Base-by-base conservation (phyloP, 2,113 vertebrate species). In the Diglossa brunneiventris region DNA sequence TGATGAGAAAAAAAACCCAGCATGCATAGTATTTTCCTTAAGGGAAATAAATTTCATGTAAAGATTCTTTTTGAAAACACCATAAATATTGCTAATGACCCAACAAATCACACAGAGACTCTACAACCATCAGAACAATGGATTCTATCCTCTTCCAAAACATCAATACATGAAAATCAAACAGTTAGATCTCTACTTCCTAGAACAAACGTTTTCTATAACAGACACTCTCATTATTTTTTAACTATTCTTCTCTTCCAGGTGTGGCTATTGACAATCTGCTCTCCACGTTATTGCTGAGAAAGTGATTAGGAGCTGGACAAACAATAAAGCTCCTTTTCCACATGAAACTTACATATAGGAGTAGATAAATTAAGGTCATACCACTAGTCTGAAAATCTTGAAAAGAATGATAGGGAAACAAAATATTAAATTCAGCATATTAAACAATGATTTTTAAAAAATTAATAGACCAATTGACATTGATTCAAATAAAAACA, bases 231-330 rank as follows among this genome's bases (percentile, higher is more conserved):
- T 44, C 2, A 1, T 17, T 39, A 17, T 28, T 67, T 72, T 70
- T 58, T 9, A 90, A 26, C 28, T 92, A 50, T 76, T 55, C 55
- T 50, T 86, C 30, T 56, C 37, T 70, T 42, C 6, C 78, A 64
- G 46, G 14, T 30, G 7, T 77, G 6, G 24, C n/a, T 59, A 24
- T 10, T 19, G 9, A 30, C 26, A 72, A 37, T n/a, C 50, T 85
- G 61, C 53, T 72, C 31, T 72, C 67, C 62, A 53, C 1, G 2
- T 3, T 35, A 68, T 3, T 85, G 27, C 15, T 0, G 0, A 67
- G 13, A 78, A 85, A 83, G 18, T 4, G 4, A 90, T 47, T 52
- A 64, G 24, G 11, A 72, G 30, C 39, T 92, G 23, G 27, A 87
- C 1, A 5, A 87, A 41, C 17, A 55, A 7, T 39, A 79, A 82